Percentiles rank a stretch among this genome's conserved stretches.
phyloP scores from a whole-genome alignment of 2,113 vertebrate species.

The Mohoua ochrocephala region DNA sequence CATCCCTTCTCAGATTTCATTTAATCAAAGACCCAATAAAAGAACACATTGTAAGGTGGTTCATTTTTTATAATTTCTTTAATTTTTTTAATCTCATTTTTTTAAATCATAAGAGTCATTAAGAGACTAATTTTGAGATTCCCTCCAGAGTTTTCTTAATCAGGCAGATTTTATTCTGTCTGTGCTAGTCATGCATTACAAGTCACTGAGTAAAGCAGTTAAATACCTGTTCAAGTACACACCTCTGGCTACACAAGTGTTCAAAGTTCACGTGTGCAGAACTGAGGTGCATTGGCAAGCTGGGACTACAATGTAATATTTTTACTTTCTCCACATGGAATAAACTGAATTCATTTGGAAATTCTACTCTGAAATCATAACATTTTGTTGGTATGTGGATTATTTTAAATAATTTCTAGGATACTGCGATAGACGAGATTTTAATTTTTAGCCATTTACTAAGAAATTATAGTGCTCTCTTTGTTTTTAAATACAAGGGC shows the following conservation, averaged over 20 bases:
- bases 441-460: not conserved
- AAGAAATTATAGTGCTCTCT: not conserved
- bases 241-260: not conserved
- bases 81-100: slow-evolving; percentile 40
- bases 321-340: not conserved
- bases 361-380: not conserved
- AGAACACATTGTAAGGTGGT: not conserved
- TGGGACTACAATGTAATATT: not conserved
- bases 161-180: slow-evolving; percentile 14
- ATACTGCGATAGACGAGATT: not conserved
- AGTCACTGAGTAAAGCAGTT: not conserved
- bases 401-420: not conserved
- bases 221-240: not conserved
- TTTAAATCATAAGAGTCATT: slow-evolving; percentile 26
- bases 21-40: slow-evolving; percentile 42
- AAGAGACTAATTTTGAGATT: slow-evolving; percentile 35
- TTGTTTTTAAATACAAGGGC: not conserved
- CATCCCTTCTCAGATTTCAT: slow-evolving; percentile 19
- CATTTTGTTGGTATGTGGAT: not conserved
- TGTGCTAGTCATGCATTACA: not conserved
- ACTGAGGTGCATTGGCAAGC: not conserved
- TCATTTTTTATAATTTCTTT: slow-evolving; percentile 48
- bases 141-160: slow-evolving; percentile 36
- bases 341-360: not conserved
- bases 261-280: not conserved